A percentile compares a stretch with the other conserved stretches of the same genome.
These are phyloP conservation scores for Drosophila leontia DNA, from an alignment of 1,140 invertebrate species.

Conservation along the genomic window DNA sequence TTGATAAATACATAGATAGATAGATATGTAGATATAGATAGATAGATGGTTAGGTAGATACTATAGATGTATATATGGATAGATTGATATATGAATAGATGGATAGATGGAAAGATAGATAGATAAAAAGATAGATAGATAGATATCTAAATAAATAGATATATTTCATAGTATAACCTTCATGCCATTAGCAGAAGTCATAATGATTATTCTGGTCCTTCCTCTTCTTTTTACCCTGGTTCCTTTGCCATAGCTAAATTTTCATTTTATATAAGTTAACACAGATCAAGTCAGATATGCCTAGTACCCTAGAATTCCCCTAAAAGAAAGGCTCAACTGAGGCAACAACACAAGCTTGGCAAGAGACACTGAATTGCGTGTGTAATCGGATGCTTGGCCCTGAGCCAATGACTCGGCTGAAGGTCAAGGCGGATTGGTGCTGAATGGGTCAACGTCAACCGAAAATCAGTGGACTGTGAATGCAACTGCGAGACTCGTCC, in stretches of 20 bases:
- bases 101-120: too few relatives aligned
- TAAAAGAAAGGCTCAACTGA: not conserved
- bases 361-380: slow-evolving; percentile 13
- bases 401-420: slow-evolving; percentile 35
- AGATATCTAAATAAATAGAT: too few relatives aligned
- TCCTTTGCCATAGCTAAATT: not conserved
- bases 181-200: not conserved
- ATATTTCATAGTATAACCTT: too few relatives aligned
- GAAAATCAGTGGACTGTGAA: slow-evolving; percentile 21
- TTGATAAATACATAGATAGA: too few relatives aligned
- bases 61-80: too few relatives aligned
- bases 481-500: slow-evolving; percentile 7
- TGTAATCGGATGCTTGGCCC: slow-evolving; percentile 17
- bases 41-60: too few relatives aligned
- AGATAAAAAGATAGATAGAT: too few relatives aligned
- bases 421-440: slow-evolving; percentile 37
- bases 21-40: too few relatives aligned
- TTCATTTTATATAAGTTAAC: not conserved
- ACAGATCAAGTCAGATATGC: not conserved
- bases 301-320: not conserved
- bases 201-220: not conserved
- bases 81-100: too few relatives aligned
- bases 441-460: slow-evolving; percentile 26
- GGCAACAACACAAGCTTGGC: not conserved
- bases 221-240: not conserved